Base-by-base conservation (phyloP, 2,113 vertebrate genomes). In the Grantiella picta region DNA sequence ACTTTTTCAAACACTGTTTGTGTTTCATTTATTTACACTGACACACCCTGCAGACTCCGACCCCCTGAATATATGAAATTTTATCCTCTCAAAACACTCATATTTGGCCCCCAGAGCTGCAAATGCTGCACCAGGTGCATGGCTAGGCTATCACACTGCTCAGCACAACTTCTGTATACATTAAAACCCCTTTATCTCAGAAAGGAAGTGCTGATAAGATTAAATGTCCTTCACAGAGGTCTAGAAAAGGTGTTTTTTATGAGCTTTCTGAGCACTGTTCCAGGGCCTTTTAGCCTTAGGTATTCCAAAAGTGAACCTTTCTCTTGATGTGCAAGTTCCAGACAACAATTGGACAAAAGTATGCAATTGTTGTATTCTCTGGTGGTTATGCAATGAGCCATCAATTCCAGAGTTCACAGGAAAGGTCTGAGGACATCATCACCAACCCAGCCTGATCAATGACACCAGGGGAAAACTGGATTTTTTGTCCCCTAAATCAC, bases 171-270 rank as follows among this genome's bases (percentile, higher is more conserved):
- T 61, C 13, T 87, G 87, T 76, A 8, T 78, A 60, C 82, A 54
- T 60, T 53, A 89, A 91, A 92, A n/a, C 40, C 4, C 4, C 29
- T 45, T 92, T 94, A 86, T 94, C 94, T 91, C 21, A 9, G 47
- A 40, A 91, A 89, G 35, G 45, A 92, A 78, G 50, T 45, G 11
- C 10, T 82, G 83, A 69, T 95, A 92, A 96, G 91, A 89, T 94
- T 91, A 78, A 66, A 73, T 70, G 88, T 33, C 92, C 77, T 93
- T 92, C 6, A 4, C 49, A 83, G 53, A 79, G 79, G 57, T 88
- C 76, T 90, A 13, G 49, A 11, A 54, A 65, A 72, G 15, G 24
- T 71, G 28, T 29, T 31, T 89, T 69, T 95, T 17, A 38, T 44
- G 50, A 52, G 19, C 4, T 50, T 64, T n/a, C 65, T 44, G 24